Evolutionary conservation across 2,888 invertebrate genomes (phyloP).

Genomic region (Amiota mariae): DNA sequence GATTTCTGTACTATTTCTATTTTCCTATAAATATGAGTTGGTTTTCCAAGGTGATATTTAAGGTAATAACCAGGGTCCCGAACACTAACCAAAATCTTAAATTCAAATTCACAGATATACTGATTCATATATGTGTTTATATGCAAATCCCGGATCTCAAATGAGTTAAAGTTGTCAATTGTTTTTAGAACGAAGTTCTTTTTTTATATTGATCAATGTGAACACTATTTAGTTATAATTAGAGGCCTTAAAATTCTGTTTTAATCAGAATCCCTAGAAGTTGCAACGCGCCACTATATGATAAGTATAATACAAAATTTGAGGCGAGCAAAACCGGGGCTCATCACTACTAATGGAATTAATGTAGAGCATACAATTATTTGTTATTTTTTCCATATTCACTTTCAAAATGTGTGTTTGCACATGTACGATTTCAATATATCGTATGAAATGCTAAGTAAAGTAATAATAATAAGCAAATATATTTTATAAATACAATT

Average conservation of each 20-base stretch:
- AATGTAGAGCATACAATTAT: conserved; percentile 4
- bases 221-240: no score
- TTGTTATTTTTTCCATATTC: background rate
- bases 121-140: no score
- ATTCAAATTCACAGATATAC: no score
- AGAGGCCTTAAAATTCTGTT: background rate
- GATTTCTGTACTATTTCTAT: no score
- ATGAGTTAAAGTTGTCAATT: background rate
- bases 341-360: background rate
- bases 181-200: no score
- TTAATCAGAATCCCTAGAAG: background rate
- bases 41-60: no score
- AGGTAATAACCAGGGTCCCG: no score
- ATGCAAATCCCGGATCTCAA: no score
- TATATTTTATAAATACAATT: background rate
- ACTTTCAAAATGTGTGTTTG: conserved; percentile 12
- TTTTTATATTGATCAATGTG: background rate
- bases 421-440: conserved; percentile 11
- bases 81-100: no score
- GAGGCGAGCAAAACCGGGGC: background rate
- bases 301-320: background rate
- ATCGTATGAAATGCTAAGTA: no score
- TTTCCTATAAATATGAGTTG: no score
- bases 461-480: background rate
- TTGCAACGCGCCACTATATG: no score